Evolutionary conservation across 30 jellyfish, hydroid and myxozoan genomes (phyloP), one percentile per base, ranked within the genome.

Genomic region (Mastigias papua): DNA sequence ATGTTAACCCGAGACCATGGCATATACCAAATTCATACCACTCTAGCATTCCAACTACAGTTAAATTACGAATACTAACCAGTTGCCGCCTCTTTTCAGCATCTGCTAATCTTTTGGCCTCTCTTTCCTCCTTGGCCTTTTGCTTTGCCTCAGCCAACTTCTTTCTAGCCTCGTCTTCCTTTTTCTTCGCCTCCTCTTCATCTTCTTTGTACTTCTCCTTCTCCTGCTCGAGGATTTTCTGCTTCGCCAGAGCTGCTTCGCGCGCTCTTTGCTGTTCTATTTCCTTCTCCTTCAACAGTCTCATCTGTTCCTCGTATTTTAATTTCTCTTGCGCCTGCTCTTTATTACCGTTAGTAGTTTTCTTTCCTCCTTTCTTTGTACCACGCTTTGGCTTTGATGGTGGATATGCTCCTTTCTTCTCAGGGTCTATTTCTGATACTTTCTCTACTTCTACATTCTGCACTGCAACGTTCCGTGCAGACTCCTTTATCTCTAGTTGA

Each of bases 201-300:
- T 83, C 93, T 35, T 83, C 86, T 48, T 30, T 57, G 74, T 69
- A 83, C 78, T 69, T 58, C 81, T 68, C 80, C 73, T 64, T 50
- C 60, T 83, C 93, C 57, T 83, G 86, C 54, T 83, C 93, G 1
- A 83, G 72, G 5, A 77, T 72, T 60, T 72, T 83, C 81, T 83
- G 93, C 69, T 83, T 83, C 23, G 93, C 93, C 86, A 69, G 34
- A 9, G 93, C 93, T 9, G 93, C 76, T 34, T 83, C 93, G 22
- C 93, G 29, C 31, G 93, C 93, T 54, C 86, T 83, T 49, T 83
- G 93, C 30, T 83, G 93, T 51, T 83, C 93, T 22, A 83, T 73
- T 32, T 83, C 93, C 49, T 83, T 83, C 72, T 83, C 93, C 51
- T 83, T 72, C 81, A 83, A 27, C 21, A 71, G 46, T 31, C 69